Evolutionary conservation across 2,113 vertebrate species (phyloP).

Genomic region (Hylia prasina): DNA sequence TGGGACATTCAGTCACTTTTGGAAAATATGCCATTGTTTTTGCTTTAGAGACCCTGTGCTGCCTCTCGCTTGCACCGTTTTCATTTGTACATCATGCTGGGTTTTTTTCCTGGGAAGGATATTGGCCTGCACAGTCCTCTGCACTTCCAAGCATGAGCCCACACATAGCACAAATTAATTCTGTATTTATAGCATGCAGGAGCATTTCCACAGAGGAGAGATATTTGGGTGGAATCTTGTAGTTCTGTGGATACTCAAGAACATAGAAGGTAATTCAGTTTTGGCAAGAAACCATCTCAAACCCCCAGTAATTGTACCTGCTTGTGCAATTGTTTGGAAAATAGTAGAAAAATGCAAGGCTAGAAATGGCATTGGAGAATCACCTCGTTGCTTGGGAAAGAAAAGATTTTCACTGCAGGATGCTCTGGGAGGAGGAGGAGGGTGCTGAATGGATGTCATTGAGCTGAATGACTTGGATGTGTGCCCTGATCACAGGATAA

Average conservation of each 20-base stretch:
- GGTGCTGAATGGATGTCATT: not conserved
- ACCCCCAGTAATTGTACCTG: not conserved
- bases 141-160: constrained; percentile 18
- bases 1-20: not conserved
- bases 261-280: not conserved
- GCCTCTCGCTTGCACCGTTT: not conserved
- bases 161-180: constrained; percentile 39
- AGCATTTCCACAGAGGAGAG: not conserved
- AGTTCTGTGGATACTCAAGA: not conserved
- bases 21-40: not conserved
- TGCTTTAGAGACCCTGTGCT: not conserved
- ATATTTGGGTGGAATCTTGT: not conserved
- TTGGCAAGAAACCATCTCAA: not conserved
- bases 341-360: not conserved
- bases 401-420: not conserved
- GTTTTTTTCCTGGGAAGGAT: constrained; percentile 27
- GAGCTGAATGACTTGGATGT: not conserved
- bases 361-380: not conserved
- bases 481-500: not conserved
- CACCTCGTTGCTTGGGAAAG: not conserved
- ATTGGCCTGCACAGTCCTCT: constrained; percentile 9
- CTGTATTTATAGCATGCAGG: constrained; percentile 23
- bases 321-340: not conserved
- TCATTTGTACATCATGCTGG: not conserved
- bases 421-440: not conserved